A percentile compares a stretch with the other conserved stretches of the same genome.
phyloP scores from a whole-genome alignment of 1,140 invertebrate genomes.

The Popillia japonica region DNA sequence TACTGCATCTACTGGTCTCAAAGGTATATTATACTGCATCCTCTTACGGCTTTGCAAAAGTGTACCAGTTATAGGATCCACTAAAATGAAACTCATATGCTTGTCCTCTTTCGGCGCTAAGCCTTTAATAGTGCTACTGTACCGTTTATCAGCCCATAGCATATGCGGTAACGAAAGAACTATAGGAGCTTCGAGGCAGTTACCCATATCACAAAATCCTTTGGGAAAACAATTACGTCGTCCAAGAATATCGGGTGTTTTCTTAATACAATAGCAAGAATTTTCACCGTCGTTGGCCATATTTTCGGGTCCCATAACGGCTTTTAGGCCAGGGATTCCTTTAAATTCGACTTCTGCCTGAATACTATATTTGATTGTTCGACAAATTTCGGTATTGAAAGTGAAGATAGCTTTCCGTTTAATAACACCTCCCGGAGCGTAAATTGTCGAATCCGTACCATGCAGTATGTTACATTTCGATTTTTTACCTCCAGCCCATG shows the following conservation, averaged over 20 bases:
- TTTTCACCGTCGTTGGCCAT: slow-evolving; percentile 41
- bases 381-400: slow-evolving; percentile 28
- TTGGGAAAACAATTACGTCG: slow-evolving; percentile 49
- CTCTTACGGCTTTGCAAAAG: no score
- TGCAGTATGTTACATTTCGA: slow-evolving; percentile 3
- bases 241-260: slow-evolving; percentile 44
- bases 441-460: no score
- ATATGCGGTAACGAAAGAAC: no score
- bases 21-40: slow-evolving; percentile 49
- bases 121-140: slow-evolving; percentile 44
- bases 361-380: neutral
- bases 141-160: slow-evolving; percentile 51
- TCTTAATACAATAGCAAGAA: slow-evolving; percentile 52
- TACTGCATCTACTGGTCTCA: slow-evolving; percentile 37
- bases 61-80: no score
- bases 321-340: neutral
- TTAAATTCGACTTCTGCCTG: neutral
- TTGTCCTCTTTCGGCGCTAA: slow-evolving; percentile 44
- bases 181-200: no score
- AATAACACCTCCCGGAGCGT: slow-evolving; percentile 19
- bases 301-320: no score
- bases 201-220: slow-evolving; percentile 49
- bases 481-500: neutral
- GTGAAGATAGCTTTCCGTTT: neutral
- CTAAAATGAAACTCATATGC: no score